A percentile compares a stretch with the other conserved stretches of the same genome.
phyloP scores from a whole-genome alignment of 2,113 vertebrate species.

The Hyperopisus bebe region DNA sequence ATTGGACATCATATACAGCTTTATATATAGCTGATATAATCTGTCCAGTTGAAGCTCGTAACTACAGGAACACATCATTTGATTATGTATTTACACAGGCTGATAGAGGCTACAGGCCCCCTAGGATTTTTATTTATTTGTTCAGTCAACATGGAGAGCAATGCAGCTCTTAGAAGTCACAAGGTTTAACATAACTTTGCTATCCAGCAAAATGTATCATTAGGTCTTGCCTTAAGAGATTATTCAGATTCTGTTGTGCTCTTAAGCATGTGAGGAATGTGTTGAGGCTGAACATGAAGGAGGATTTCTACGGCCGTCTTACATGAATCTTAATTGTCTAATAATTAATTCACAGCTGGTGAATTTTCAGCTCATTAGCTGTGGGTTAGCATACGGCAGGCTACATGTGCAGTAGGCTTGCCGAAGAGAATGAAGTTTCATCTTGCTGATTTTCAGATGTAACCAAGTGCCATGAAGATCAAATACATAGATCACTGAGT shows the following conservation, averaged over 20 bases:
- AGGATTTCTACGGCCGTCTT: background rate
- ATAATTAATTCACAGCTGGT: slow-evolving; percentile 4
- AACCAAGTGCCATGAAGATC: background rate
- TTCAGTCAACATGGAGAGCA: background rate
- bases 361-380: background rate
- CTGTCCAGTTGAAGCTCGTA: background rate
- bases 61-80: background rate
- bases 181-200: background rate
- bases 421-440: background rate
- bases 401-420: background rate
- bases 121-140: background rate
- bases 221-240: background rate
- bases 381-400: background rate
- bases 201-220: background rate
- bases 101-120: background rate
- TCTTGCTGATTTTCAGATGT: background rate
- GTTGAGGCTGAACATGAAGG: background rate
- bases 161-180: background rate
- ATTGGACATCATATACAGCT: background rate
- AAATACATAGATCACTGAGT: background rate
- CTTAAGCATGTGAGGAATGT: background rate
- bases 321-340: background rate
- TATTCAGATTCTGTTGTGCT: background rate
- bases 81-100: background rate
- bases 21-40: background rate